Conservation (phyloP, 2,113 vertebrate species). For the Murina feae region DNA sequence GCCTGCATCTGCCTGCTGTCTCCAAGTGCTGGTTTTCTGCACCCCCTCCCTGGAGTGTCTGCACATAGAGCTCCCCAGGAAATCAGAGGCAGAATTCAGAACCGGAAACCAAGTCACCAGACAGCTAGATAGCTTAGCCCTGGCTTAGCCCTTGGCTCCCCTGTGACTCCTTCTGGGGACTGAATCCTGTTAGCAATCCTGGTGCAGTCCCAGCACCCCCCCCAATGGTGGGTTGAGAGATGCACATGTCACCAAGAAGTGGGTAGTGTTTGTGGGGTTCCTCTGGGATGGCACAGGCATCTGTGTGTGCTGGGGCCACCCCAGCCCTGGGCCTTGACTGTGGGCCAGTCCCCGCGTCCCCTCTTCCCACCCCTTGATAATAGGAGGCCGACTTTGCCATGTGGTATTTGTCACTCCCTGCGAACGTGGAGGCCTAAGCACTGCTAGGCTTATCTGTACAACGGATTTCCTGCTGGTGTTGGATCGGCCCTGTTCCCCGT, state of each 20-base stretch:
- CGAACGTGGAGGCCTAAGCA: slow-evolving; percentile 12
- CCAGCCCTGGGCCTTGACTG: background rate
- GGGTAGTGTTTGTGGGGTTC: background rate
- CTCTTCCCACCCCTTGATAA: background rate
- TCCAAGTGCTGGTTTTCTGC: background rate
- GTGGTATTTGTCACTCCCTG: slow-evolving; percentile 36
- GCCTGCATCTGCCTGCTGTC: background rate
- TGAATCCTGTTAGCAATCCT: background rate
- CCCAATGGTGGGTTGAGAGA: background rate
- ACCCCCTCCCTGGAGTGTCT: background rate
- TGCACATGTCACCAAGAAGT: rapidly evolving
- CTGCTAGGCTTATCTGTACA: slow-evolving; percentile 47
- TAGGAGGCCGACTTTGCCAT: slow-evolving; percentile 11
- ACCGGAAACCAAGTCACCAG: background rate
- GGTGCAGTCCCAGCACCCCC: background rate
- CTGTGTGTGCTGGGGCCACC: background rate
- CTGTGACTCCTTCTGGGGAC: background rate
- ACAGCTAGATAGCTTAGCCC: background rate
- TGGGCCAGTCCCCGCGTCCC: background rate
- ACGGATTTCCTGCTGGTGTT: slow-evolving; percentile 65
- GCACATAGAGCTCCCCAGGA: background rate
- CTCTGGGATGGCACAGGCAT: background rate
- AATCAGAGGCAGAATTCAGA: background rate
- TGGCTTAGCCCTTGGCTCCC: background rate
- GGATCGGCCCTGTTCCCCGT: slow-evolving; percentile 42